Base-by-base conservation (phyloP, 1,140 invertebrate genomes). In the Akabosia matsudoensis region DNA sequence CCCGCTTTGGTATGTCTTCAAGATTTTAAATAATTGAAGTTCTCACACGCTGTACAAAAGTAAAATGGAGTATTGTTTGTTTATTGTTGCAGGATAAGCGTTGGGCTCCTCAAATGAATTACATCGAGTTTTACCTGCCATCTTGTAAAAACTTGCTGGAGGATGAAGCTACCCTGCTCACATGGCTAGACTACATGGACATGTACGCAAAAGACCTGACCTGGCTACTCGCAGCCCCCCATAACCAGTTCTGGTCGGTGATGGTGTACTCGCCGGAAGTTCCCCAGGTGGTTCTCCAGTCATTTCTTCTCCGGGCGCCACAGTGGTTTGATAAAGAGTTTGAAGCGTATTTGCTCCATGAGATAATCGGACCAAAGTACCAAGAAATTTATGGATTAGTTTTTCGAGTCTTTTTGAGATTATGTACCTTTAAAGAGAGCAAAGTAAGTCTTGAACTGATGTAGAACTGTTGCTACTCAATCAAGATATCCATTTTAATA, bases 361-460 rank as follows among this genome's bases (percentile, higher is more conserved):
- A 73, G 30, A 30, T 67, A 2, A 76, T 79, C 51, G 73, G 75
- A 7, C 74, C 74, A 16, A 0, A 76, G 1, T 77, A 74, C 37
- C 67, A 51, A 7, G 74, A 77, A 34, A 78, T 81, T 4, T 84
- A 85, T 73, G 81, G 83, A 22, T 80, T 86, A 4, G 81, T 88
- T 30, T 88, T 88, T 77, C 82, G 87, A 71, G 82, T 85, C 0
- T 88, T 82, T 80, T 70, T 88, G n/a, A 82, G 87, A 45, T 84
- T 88, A 83, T 83, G 86, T 30, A 87, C 86, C 1, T 84, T 84
- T 76, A 87, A 86, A 79, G 87, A 88, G 82, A 85, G 84, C 22
- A 85, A 86, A 82, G 87, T 87, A 80, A 74, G 33, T 31, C 33
- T 67, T 13, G 18, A 45, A 45, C 37, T 45, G n/a, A n/a, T n/a